A percentile compares a stretch with the other conserved stretches of the same genome.
Evolutionary conservation across 2,888 invertebrate genomes (phyloP).

Genomic region (Labia minor): DNA sequence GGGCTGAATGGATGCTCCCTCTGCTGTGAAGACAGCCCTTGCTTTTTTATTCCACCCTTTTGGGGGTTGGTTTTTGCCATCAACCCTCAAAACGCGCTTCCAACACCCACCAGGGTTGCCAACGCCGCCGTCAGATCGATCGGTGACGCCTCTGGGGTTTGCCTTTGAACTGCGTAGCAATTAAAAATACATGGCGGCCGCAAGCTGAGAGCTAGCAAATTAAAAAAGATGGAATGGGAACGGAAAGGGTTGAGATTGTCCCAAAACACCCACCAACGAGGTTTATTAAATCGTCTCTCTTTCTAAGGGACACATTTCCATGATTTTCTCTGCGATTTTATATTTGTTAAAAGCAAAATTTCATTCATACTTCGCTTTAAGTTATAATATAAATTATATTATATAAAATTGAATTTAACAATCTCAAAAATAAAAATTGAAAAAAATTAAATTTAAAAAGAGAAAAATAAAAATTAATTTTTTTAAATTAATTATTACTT

Average conservation of each 20-base stretch:
- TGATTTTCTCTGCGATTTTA: no score
- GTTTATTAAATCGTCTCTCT: background rate
- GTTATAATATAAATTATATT: no score
- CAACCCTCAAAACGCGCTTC: background rate
- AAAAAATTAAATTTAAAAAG: no score
- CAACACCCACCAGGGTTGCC: background rate
- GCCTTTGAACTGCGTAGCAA: slow-evolving; percentile 13
- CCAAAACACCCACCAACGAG: background rate
- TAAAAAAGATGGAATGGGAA: background rate
- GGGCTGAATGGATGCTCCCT: slow-evolving; percentile 2
- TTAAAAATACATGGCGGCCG: slow-evolving; percentile 7
- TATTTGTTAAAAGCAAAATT: no score
- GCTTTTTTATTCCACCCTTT: slow-evolving; percentile 1
- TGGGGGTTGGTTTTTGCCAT: background rate
- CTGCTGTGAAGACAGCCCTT: background rate
- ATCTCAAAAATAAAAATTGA: no score
- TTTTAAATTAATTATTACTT: no score
- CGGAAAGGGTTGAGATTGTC: slow-evolving; percentile 1
- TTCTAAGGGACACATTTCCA: no score
- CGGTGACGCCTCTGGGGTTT: background rate
- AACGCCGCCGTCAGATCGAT: slow-evolving; percentile 8
- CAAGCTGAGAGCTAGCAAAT: background rate
- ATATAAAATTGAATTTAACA: no score
- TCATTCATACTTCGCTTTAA: no score
- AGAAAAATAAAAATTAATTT: no score